Base-by-base conservation (phyloP, 2,888 invertebrate genomes). In the Dichetophora obliterata region DNA sequence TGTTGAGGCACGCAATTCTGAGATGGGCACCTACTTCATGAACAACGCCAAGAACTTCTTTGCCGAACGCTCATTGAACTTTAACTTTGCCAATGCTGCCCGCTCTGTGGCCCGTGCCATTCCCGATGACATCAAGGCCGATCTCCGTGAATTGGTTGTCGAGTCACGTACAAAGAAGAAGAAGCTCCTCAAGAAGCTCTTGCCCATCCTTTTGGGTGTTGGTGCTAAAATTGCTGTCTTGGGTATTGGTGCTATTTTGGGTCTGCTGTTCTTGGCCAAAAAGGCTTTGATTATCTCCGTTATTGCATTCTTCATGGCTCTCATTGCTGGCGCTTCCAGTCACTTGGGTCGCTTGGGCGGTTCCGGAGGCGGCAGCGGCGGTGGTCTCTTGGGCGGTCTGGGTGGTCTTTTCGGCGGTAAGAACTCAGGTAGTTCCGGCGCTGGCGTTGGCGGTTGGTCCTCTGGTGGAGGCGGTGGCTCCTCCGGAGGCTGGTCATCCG, bases 81-180 rank as follows among this genome's bases (percentile, higher is more conserved):
- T 91, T 86, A 91, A 91, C 83, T 88, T 91, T 79, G 89, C 88
- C 70, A 87, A 89, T 78, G 88, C 90, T 71, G 88, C 90, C 2
- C 89, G 90, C 79, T 89, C 88, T 71, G 86, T 92, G 65, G 90
- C 90, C 50, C 91, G 91, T 61, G 90, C 90, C 68, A 90, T 92
- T 70, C 92, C 92, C 66, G 88, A 91, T 79, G 91, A 91, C 79
- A 87, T 92, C 79, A 91, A 91, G 83, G 89, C 90, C 75, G 91
- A 91, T 82, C 90, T 91, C 80, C 90, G 91, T 69, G 90, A 91
- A 75, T 86, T 91, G 83, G 90, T 92, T 70, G 90, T 91, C 75
- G 92, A 92, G 90, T 92, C 92, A 59, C 91, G 93, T 83, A 92
- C 91, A 78, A 85, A 85, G 80, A 92, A 91, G 89, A 92, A 92